These are phyloP conservation scores for Leuciscus idus DNA, from an alignment of 2,113 vertebrate genomes.

Conservation along the genomic window DNA sequence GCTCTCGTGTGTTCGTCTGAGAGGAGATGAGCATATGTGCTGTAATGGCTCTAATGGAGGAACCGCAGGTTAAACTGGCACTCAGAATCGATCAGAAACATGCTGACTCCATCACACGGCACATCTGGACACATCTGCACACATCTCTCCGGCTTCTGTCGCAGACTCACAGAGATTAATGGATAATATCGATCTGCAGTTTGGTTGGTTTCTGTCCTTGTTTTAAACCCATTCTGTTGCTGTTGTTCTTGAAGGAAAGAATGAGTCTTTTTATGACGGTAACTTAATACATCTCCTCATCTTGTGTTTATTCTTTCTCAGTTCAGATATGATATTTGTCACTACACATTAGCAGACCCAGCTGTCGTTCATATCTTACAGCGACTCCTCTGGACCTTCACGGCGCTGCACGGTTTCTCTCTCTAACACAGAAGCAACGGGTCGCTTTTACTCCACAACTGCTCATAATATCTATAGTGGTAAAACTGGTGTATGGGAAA, in stretches of 20 bases:
- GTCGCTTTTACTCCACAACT: not conserved
- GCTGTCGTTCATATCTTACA: not conserved
- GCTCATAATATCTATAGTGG: not conserved
- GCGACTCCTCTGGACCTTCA: not conserved
- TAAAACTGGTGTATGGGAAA: not conserved
- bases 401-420: not conserved
- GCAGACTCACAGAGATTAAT: not conserved
- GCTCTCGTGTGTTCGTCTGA: not conserved
- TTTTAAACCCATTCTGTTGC: not conserved
- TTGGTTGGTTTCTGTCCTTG: not conserved
- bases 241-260: not conserved
- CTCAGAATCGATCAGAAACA: slow-evolving; percentile 53
- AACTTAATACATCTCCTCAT: not conserved
- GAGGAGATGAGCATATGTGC: slow-evolving; percentile 55
- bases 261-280: not conserved
- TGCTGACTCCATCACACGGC: slow-evolving; percentile 58
- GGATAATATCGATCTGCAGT: not conserved
- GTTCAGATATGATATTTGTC: not conserved
- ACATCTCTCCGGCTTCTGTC: not conserved
- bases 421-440: too few relatives aligned
- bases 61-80: slow-evolving; percentile 61
- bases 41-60: slow-evolving; percentile 50
- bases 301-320: not conserved
- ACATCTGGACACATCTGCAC: slow-evolving; percentile 55
- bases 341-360: not conserved